Evolutionary conservation across 2,113 vertebrate genomes (phyloP).

Genomic region (Donacobius atricapilla): DNA sequence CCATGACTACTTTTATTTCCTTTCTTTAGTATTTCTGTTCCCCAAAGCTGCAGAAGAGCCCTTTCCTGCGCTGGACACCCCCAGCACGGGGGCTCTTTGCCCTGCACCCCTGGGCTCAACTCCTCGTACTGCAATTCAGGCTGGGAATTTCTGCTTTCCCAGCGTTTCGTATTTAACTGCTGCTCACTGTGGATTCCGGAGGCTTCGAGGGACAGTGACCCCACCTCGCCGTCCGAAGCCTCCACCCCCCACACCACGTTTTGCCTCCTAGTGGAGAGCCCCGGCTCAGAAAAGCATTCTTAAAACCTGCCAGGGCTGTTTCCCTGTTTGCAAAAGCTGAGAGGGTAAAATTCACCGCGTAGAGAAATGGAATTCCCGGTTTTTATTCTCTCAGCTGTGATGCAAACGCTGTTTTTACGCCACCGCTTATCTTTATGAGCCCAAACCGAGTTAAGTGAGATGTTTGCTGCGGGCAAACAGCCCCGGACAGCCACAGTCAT

Average conservation of each 20-base stretch:
- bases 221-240: background rate
- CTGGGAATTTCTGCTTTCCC: too few species aligned
- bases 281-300: background rate
- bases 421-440: background rate
- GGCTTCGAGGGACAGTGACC: background rate
- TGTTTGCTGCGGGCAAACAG: background rate
- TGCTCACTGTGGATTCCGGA: rapidly evolving
- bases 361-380: rapidly evolving
- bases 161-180: background rate
- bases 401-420: background rate
- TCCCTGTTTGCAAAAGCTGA: background rate
- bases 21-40: background rate
- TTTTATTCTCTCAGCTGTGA: background rate
- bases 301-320: background rate
- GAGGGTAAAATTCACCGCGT: background rate
- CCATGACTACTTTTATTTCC: background rate
- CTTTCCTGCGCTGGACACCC: background rate
- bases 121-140: rapidly evolving
- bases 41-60: background rate
- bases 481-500: background rate
- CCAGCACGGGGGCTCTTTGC: background rate
- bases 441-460: background rate
- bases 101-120: rapidly evolving
- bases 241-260: rapidly evolving
- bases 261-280: conserved; percentile 1